phyloP scores from a whole-genome alignment of 2,113 vertebrate genomes.

The Himantopus leucocephalus region DNA sequence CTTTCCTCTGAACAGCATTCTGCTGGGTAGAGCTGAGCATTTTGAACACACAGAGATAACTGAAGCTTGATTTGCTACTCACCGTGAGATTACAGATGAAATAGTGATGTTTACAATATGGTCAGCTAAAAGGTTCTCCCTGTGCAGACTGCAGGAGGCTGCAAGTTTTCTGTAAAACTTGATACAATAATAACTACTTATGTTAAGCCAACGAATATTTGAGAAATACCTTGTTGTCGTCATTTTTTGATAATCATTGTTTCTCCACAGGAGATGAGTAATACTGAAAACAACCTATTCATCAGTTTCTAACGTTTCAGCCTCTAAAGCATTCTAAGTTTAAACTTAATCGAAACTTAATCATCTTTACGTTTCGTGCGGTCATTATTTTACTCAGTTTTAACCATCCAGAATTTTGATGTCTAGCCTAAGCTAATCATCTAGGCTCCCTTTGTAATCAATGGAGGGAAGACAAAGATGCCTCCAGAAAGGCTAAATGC shows the following conservation, averaged over 20 bases:
- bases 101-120: background rate
- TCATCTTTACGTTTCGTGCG: background rate
- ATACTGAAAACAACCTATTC: background rate
- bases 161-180: background rate
- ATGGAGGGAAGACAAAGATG: background rate
- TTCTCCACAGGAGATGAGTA: background rate
- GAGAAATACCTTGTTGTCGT: background rate
- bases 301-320: background rate
- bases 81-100: background rate
- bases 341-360: background rate
- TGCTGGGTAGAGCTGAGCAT: background rate
- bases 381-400: background rate
- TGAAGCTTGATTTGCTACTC: background rate
- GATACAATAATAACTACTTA: background rate
- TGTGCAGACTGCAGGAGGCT: background rate
- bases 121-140: background rate
- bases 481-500: background rate
- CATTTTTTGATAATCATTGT: background rate
- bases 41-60: background rate
- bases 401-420: background rate
- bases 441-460: background rate
- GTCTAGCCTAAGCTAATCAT: background rate
- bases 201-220: background rate
- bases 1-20: background rate
- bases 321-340: background rate